Conservation (phyloP, 2,113 vertebrate genomes). For the Cochlearius cochlearius region DNA sequence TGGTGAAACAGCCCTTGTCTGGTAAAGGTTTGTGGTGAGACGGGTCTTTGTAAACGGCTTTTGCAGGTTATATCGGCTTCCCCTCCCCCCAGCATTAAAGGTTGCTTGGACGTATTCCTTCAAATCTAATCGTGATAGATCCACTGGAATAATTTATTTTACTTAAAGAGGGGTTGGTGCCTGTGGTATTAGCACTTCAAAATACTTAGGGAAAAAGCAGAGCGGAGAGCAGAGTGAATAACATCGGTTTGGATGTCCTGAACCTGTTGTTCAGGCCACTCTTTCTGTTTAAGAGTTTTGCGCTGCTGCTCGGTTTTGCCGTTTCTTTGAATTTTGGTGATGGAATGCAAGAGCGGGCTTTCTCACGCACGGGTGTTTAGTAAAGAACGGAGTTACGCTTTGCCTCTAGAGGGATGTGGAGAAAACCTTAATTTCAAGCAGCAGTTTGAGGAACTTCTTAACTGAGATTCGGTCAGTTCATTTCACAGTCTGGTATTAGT, state of each 20-base stretch:
- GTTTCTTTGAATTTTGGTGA: not conserved
- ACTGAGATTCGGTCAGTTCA: not conserved
- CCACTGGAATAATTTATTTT: not conserved
- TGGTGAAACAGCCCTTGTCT: not conserved
- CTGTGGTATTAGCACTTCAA: accelerated
- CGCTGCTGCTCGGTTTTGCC: not conserved
- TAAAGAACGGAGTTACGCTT: not conserved
- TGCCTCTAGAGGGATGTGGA: not conserved
- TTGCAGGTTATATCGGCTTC: too few species aligned
- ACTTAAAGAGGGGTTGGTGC: not conserved
- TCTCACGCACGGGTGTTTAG: accelerated
- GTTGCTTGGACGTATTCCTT: not conserved
- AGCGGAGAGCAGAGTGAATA: not conserved
- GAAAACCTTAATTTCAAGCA: not conserved
- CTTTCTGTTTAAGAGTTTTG: not conserved
- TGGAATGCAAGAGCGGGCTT: accelerated
- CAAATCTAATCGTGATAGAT: not conserved
- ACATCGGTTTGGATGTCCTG: not conserved
- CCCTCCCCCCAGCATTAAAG: accelerated
- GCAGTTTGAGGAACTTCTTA: not conserved
- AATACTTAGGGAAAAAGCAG: not conserved
- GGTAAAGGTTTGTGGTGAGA: not conserved
- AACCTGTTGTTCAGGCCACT: not conserved
- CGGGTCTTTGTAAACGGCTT: not conserved
- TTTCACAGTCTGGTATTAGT: not conserved